Conservation (phyloP, 2,888 invertebrate genomes). For the Nephrotoma flavescens region DNA sequence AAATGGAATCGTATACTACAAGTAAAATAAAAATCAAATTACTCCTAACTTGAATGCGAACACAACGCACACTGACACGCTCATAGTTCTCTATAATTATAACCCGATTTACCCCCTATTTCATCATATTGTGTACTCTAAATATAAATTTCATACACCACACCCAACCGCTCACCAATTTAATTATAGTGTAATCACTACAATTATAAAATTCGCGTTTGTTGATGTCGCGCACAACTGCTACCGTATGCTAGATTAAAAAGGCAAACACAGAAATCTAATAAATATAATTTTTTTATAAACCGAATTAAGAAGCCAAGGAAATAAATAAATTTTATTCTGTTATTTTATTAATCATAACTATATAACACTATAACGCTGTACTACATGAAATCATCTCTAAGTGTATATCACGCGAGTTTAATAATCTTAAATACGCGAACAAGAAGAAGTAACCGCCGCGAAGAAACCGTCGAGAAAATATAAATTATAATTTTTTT, state of each 20-base stretch:
- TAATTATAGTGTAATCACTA: background rate
- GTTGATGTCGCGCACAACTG: background rate
- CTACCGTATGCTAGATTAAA: background rate
- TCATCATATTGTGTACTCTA: background rate
- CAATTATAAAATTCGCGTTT: background rate
- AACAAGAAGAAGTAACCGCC: background rate
- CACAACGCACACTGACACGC: too few relatives aligned
- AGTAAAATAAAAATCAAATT: too few relatives aligned
- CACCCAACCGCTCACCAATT: background rate
- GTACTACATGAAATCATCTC: background rate
- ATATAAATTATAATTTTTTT: background rate
- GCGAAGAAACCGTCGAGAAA: background rate
- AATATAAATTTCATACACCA: background rate
- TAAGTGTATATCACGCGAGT: background rate
- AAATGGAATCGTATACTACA: too few relatives aligned
- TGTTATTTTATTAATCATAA: background rate
- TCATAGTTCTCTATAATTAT: background rate
- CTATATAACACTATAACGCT: background rate
- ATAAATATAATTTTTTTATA: background rate
- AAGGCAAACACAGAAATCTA: background rate
- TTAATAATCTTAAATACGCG: background rate
- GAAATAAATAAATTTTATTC: background rate
- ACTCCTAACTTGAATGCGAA: too few relatives aligned
- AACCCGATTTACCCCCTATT: background rate
- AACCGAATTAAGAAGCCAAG: background rate